Percentiles rank a stretch among this genome's conserved stretches.
phyloP scores from a whole-genome alignment of 2,888 invertebrate genomes.

The Ephialtes manifestator region DNA sequence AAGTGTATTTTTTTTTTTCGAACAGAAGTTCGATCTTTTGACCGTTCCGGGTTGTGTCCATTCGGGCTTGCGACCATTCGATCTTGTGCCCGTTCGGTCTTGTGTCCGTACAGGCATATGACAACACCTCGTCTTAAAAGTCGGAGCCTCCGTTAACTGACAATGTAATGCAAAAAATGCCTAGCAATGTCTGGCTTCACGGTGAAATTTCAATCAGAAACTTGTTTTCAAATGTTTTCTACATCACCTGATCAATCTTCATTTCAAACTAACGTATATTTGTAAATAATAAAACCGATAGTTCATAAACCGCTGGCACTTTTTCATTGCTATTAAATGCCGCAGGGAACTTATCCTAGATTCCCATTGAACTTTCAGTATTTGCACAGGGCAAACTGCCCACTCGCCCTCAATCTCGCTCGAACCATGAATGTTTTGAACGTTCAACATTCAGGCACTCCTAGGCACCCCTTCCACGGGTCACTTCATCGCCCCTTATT shows the following conservation, averaged over 20 bases:
- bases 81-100: too few relatives aligned
- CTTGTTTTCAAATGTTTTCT: not conserved
- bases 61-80: too few relatives aligned
- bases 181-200: too few relatives aligned
- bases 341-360: conserved; percentile 14
- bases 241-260: conserved; percentile 11
- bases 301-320: not conserved
- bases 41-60: too few relatives aligned
- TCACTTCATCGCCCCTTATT: conserved; percentile 47
- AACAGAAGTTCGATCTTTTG: too few relatives aligned
- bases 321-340: conserved; percentile 20
- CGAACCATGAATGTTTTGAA: conserved; percentile 26
- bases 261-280: not conserved
- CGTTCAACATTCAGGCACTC: conserved; percentile 21
- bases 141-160: too few relatives aligned
- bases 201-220: not conserved
- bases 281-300: conserved; percentile 13
- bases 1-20: too few relatives aligned
- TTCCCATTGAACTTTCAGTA: conserved; percentile 29
- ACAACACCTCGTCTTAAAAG: too few relatives aligned
- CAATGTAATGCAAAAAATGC: too few relatives aligned
- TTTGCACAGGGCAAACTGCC: conserved; percentile 31
- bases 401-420: conserved; percentile 16
- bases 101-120: too few relatives aligned
- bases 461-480: not conserved